These are phyloP conservation scores for Poecilia gillii DNA, from an alignment of 2,797 vertebrate species.

Conservation along the genomic window DNA sequence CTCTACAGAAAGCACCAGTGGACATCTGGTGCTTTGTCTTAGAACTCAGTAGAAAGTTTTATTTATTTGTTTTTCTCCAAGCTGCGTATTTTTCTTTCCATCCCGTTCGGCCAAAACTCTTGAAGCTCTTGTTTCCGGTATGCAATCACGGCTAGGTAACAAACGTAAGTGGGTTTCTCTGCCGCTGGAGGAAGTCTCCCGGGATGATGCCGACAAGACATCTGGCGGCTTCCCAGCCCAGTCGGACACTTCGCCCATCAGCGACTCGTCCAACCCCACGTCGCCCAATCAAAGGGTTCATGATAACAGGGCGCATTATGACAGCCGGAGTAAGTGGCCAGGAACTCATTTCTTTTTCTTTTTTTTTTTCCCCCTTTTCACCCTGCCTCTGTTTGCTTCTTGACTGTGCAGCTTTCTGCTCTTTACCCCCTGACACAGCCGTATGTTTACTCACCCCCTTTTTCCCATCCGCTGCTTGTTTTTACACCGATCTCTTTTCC, in stretches of 20 bases:
- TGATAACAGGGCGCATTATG: constrained; percentile 82
- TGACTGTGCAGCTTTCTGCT: constrained; percentile 11
- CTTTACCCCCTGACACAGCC: constrained; percentile 15
- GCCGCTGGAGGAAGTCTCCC: constrained; percentile 84
- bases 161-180: constrained; percentile 92
- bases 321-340: constrained; percentile 85
- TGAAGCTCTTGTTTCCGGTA: constrained; percentile 68
- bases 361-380: background rate
- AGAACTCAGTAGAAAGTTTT: background rate
- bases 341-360: constrained; percentile 21
- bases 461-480: background rate
- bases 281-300: constrained; percentile 69
- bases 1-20: background rate
- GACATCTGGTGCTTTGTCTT: background rate
- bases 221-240: constrained; percentile 50
- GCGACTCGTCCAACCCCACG: constrained; percentile 57
- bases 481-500: background rate
- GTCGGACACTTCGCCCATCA: constrained; percentile 76
- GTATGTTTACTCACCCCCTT: constrained; percentile 24
- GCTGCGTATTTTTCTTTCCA: background rate
- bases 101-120: constrained; percentile 36
- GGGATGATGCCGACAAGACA: constrained; percentile 79
- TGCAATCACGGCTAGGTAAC: constrained; percentile 83
- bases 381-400: constrained; percentile 17
- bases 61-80: constrained; percentile 11